These are phyloP conservation scores for Acanthisitta chloris DNA, from an alignment of 2,113 vertebrate genomes.

Conservation along the genomic window DNA sequence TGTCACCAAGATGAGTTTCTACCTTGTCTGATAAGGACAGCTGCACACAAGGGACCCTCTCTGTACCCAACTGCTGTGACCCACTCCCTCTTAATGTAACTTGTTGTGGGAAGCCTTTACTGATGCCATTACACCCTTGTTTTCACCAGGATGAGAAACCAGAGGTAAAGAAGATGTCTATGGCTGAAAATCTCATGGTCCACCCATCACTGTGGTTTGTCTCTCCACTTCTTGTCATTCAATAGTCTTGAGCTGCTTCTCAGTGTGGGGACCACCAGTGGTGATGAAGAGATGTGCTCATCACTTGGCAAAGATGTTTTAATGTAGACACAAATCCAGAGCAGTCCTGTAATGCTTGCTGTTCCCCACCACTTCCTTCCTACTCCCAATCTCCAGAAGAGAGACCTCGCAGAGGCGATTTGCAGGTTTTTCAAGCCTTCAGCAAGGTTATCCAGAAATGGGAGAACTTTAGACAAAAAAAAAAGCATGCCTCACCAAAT, in stretches of 20 bases:
- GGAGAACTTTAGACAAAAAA: not conserved
- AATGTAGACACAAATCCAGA: not conserved
- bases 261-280: fast-evolving
- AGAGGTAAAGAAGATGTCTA: not conserved
- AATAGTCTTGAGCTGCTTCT: not conserved
- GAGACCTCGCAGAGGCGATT: not conserved
- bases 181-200: not conserved
- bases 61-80: not conserved
- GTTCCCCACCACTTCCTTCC: not conserved
- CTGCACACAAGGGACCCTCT: not conserved
- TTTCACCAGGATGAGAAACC: not conserved
- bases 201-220: not conserved
- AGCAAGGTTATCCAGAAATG: not conserved
- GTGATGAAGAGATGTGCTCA: not conserved
- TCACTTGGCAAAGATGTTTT: not conserved
- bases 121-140: not conserved
- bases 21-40: not conserved
- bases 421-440: not conserved
- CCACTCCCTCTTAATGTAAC: not conserved
- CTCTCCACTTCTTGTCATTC: not conserved
- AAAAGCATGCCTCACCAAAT: not conserved
- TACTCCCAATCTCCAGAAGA: not conserved
- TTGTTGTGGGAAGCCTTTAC: not conserved
- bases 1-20: not conserved
- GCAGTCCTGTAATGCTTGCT: not conserved